A percentile compares a stretch with the other conserved stretches of the same genome.
phyloP scores from a whole-genome alignment of 2,888 invertebrate genomes.

The Miltochrista miniata region DNA sequence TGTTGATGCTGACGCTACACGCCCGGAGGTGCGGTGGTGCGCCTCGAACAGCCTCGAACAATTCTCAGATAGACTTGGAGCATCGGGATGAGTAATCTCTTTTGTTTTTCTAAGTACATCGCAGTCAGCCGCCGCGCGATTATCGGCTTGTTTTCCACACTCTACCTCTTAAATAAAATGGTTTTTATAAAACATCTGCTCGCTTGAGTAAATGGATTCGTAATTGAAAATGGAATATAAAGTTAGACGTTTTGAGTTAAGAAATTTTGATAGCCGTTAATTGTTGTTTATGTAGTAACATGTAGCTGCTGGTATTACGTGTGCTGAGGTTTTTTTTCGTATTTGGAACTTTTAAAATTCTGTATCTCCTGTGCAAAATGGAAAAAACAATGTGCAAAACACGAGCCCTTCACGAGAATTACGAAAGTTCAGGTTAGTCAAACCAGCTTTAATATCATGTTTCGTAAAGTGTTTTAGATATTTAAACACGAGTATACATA shows the following conservation, averaged over 20 bases:
- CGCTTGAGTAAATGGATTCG: conserved; percentile 13
- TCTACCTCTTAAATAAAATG: conserved; percentile 48
- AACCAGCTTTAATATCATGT: too few relatives aligned
- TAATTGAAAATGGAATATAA: conserved; percentile 29
- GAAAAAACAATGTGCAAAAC: background rate
- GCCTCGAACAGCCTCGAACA: conserved; percentile 75
- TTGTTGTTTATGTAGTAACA: background rate
- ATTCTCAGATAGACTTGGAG: conserved; percentile 80
- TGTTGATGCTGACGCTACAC: conserved; percentile 61
- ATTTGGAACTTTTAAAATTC: too few relatives aligned
- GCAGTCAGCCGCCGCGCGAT: conserved; percentile 57
- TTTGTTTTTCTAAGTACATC: conserved; percentile 78
- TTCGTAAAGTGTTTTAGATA: too few relatives aligned
- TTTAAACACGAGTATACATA: too few relatives aligned
- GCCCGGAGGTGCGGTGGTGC: conserved; percentile 54
- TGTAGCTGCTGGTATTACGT: background rate
- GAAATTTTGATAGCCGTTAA: conserved; percentile 3
- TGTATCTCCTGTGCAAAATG: too few relatives aligned
- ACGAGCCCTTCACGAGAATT: background rate
- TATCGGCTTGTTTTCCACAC: conserved; percentile 66
- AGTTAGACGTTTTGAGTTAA: conserved; percentile 12
- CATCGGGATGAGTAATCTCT: conserved; percentile 80
- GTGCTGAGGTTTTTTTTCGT: background rate
- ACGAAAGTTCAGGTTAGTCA: too few relatives aligned
- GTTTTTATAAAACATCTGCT: conserved; percentile 40